A percentile compares a stretch with the other conserved stretches of the same genome.
Evolutionary conservation across 2,797 vertebrate species (phyloP).

Genomic region (Myotis myotis): DNA sequence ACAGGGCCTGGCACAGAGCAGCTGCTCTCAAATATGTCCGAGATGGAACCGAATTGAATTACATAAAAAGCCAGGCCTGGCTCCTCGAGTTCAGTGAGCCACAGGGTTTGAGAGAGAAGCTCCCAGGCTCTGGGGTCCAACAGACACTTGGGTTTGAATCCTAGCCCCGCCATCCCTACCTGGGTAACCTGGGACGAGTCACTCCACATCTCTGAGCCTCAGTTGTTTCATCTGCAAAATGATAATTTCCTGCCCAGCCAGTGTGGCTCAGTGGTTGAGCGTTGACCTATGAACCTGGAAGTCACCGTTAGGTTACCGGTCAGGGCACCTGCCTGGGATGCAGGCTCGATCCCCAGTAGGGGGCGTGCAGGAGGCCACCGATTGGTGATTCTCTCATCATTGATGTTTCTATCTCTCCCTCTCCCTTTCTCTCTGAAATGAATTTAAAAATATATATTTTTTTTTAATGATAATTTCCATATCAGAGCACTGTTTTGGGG

Average conservation of each 20-base stretch:
- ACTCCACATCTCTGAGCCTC: neutral
- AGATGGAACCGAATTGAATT: conserved; percentile 29
- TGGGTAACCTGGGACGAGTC: neutral
- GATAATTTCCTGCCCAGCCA: neutral
- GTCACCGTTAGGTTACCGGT: too few species aligned
- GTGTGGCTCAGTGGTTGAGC: too few species aligned
- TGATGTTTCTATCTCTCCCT: too few species aligned
- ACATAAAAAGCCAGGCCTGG: conserved; percentile 58
- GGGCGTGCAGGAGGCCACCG: too few species aligned
- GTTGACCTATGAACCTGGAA: too few species aligned
- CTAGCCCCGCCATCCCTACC: neutral
- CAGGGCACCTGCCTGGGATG: too few species aligned
- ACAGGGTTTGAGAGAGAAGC: neutral
- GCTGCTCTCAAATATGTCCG: neutral
- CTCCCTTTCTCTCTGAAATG: too few species aligned
- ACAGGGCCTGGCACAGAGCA: conserved; percentile 61
- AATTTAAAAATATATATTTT: too few species aligned
- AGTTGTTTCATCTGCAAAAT: neutral
- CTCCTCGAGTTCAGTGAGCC: neutral
- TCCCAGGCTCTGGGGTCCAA: neutral
- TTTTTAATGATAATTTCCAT: neutral
- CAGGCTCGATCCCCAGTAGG: too few species aligned
- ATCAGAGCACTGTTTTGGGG: neutral
- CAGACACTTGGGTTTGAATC: neutral
- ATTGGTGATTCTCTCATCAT: too few species aligned